Base-by-base conservation (phyloP, 2,797 vertebrate species). In the Sebastes miniatus region DNA sequence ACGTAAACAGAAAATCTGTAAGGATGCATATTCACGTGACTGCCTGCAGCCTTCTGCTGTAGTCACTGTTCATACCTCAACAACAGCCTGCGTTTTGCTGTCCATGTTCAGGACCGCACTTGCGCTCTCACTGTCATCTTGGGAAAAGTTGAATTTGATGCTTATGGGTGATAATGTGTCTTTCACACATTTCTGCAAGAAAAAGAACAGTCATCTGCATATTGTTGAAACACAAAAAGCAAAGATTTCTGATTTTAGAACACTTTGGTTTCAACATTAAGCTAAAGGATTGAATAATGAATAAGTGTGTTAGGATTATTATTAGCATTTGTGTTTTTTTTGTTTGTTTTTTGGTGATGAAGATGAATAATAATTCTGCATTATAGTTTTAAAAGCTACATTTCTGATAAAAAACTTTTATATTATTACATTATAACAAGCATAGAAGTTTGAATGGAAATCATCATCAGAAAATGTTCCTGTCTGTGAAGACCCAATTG, bases 91-190 rank as follows among this genome's bases (percentile, higher is more conserved):
- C 8, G 0, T 83, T 5, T 31, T 58, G 67, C 88, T 92, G 83
- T 94, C 91, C 20, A 32, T 5, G 25, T 91, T 92, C 12, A 95
- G 77, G 31, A 83, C 10, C 1, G 56, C 72, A 4, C 4, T 20
- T 0, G 74, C 18, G 0, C 2, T 47, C 34, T 88, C 75, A 18
- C 20, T 79, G 11, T 87, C 69, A 3, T 20, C 24, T 81, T 97
- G 95, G 43, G 89, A 93, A 63, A 95, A 96, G 54, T 88, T 95
- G 32, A 97, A 73, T 71, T 92, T 94, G 87, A 97, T 84, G 13
- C 10, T 65, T 81, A 97, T 73, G 2, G 95, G 92, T 3, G 94
- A 93, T 59, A 95, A 85, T 14, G 93, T 95, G 87, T 97, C 96
- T 63, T 73, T 90, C 67, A 96, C 89, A 81, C 96, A 97, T 36